These are phyloP conservation scores for Acropora yongei DNA, from an alignment of 64 coral and sea anemone genomes.

Conservation along the genomic window DNA sequence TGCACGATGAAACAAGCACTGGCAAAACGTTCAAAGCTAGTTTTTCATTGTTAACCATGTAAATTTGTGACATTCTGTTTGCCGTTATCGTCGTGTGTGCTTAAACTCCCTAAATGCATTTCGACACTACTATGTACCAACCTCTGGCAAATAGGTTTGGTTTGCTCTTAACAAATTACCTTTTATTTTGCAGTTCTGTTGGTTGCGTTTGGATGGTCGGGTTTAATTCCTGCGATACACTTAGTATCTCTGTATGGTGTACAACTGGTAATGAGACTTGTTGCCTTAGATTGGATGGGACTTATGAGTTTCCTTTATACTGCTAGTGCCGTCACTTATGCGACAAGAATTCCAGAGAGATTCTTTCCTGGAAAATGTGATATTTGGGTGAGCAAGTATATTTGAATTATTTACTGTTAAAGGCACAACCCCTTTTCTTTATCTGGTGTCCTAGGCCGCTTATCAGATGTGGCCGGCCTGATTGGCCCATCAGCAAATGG, in stretches of 20 bases:
- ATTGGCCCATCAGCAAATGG: no score
- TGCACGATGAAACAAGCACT: no score
- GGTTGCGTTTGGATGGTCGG: constrained; percentile 78
- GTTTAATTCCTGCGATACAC: constrained; percentile 78
- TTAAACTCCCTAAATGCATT: no score
- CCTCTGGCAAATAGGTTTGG: not conserved
- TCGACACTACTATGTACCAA: no score
- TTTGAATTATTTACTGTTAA: no score
- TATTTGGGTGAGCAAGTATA: constrained; percentile 64
- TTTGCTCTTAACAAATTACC: not conserved
- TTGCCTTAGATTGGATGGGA: constrained; percentile 63
- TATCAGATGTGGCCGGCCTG: no score
- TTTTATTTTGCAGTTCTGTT: constrained; percentile 63
- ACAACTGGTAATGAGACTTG: constrained; percentile 58
- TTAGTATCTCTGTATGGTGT: constrained; percentile 64
- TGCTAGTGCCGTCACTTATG: constrained; percentile 77
- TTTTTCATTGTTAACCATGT: no score
- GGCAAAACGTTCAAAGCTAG: no score
- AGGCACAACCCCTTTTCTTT: no score
- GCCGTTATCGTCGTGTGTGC: no score
- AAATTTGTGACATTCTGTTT: no score
- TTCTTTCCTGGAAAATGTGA: constrained; percentile 88
- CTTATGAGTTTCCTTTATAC: constrained; percentile 80
- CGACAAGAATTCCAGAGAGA: constrained; percentile 76
- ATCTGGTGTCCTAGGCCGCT: no score